A percentile compares a stretch with the other conserved stretches of the same genome.
Conservation (phyloP, 2,797 vertebrate species). For the Acanthiza pusilla region DNA sequence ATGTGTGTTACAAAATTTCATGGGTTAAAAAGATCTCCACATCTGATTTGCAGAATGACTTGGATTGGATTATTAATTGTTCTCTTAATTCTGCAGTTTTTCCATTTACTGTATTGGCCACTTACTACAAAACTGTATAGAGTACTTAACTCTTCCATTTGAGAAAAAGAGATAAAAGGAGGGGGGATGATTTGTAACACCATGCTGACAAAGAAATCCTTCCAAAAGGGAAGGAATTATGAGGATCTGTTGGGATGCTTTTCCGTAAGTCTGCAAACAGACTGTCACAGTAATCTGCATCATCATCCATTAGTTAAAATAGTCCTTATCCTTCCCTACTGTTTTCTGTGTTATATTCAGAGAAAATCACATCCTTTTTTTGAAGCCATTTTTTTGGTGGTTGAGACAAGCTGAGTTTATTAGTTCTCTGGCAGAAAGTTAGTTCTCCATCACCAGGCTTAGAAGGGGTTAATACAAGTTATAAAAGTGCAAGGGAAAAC, state of each 20-base stretch:
- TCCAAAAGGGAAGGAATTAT: background rate
- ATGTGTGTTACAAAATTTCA: background rate
- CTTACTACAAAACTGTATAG: background rate
- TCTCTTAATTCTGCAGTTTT: background rate
- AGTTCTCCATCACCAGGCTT: background rate
- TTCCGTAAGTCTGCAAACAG: background rate
- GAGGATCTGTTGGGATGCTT: background rate
- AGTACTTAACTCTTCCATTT: background rate
- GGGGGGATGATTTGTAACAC: background rate
- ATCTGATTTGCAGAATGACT: background rate
- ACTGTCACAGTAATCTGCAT: background rate
- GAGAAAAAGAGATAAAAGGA: background rate
- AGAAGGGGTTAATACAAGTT: background rate
- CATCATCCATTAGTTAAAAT: background rate
- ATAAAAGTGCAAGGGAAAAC: background rate
- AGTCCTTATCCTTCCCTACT: background rate
- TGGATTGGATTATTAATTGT: background rate
- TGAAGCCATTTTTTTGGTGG: background rate
- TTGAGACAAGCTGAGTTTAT: background rate
- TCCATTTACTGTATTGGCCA: background rate
- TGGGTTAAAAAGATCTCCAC: background rate
- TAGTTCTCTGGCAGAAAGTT: background rate
- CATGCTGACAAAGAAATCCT: background rate
- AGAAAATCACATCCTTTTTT: background rate
- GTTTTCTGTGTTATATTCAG: background rate